Conservation (phyloP, 2,888 invertebrate genomes). For the Callimorpha dominula region DNA sequence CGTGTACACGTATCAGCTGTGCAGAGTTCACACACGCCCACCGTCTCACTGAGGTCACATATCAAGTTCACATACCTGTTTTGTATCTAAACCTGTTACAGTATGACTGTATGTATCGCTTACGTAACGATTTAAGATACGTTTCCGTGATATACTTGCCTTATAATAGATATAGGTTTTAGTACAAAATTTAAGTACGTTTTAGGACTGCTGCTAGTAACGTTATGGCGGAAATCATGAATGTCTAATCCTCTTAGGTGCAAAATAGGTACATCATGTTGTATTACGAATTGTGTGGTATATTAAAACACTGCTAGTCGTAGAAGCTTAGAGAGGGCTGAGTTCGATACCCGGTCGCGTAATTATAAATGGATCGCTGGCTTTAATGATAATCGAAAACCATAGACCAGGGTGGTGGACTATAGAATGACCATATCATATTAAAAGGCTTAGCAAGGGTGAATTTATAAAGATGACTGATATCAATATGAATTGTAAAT, state of each 20-base stretch:
- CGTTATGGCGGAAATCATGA: neutral
- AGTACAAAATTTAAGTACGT: neutral
- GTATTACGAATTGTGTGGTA: too few relatives aligned
- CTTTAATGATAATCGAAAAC: neutral
- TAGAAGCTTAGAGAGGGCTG: too few relatives aligned
- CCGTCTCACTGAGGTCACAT: conserved; percentile 77
- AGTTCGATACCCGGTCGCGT: neutral
- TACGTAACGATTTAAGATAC: conserved; percentile 49
- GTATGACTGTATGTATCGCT: conserved; percentile 57
- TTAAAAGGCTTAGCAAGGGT: neutral
- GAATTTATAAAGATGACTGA: neutral
- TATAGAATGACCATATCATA: neutral
- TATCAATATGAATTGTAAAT: neutral
- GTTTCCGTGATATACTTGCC: conserved; percentile 61
- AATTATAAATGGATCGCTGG: neutral
- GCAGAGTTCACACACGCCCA: conserved; percentile 67
- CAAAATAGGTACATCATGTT: neutral
- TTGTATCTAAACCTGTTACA: conserved; percentile 68
- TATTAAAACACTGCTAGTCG: too few relatives aligned
- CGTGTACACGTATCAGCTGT: conserved; percentile 66
- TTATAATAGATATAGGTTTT: conserved; percentile 31
- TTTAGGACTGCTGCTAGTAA: neutral
- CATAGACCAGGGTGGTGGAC: neutral
- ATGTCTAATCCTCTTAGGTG: neutral
- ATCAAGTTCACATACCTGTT: conserved; percentile 80